Base-by-base conservation (phyloP, 2,888 invertebrate species). In the Gymnosoma rotundatum region DNA sequence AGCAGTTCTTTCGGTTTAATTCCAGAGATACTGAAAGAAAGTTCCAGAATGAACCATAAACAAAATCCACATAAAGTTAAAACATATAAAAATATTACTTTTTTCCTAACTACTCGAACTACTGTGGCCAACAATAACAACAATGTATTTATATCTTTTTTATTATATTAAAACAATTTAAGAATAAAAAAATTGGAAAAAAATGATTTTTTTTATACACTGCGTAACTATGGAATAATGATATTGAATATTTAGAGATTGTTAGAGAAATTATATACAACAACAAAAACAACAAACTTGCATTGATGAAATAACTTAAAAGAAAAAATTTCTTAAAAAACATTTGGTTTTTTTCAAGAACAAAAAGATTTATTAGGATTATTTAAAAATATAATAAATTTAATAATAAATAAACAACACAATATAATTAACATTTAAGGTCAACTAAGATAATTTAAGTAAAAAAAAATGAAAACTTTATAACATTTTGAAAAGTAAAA, bases 151-250 rank as follows among this genome's bases (percentile, higher is more conserved):
- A 70, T 78, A 67, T 63, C 73, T 73, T 66, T 83, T 83, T 81
- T 78, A 84, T 84, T 74, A 78, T 73, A 56, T 78, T 60, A 48
- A 80, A 50, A 74, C 45, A 78, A 70, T 73, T 56, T 63, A 80
- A 60, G 58, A 45, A 58, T 2, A 76, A 48, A 58, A 69, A 79
- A 64, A 42, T 32, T 45, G 69, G 70, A 78, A 81, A 78, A n/a
- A 70, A 84, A 79, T 79, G 78, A 84, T 72, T 84, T 84, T n/a
- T 79, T 84, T 78, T 84, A 63, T 74, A 84, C 64, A 36, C 38
- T 67, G 45, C 60, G 60, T 80, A 74, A 63, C 54, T 78, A 76
- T 76, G 67, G 75, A 78, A 76, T 78, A 81, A 81, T 48, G 78
- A 73, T 81, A 81, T 52, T 74, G 78, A 66, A 48, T 63, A 81